Percentiles rank a stretch among this genome's conserved stretches.
phyloP scores from a whole-genome alignment of 2,797 vertebrate species.

The Chiloscyllium punctatum region DNA sequence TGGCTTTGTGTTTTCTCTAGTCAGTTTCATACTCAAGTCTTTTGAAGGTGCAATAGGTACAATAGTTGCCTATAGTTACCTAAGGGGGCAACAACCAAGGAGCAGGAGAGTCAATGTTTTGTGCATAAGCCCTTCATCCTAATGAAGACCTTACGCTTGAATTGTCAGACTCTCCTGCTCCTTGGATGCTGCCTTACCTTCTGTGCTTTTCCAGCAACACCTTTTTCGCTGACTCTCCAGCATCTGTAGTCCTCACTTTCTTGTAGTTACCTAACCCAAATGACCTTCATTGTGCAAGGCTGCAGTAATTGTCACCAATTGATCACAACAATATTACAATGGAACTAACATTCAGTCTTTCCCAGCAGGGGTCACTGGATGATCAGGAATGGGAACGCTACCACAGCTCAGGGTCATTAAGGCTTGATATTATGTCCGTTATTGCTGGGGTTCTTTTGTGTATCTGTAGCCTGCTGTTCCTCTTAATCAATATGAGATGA shows the following conservation, averaged over 20 bases:
- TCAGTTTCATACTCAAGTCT: neutral
- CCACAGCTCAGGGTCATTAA: neutral
- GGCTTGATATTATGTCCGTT: neutral
- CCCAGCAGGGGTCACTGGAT: neutral
- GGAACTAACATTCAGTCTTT: neutral
- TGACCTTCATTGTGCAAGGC: neutral
- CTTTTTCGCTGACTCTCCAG: too few relatives aligned
- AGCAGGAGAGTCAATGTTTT: too few relatives aligned
- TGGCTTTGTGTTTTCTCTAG: neutral
- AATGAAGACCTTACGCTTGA: too few relatives aligned
- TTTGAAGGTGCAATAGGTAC: neutral
- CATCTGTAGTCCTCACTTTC: too few relatives aligned
- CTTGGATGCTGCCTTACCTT: too few relatives aligned
- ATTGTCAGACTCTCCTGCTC: too few relatives aligned
- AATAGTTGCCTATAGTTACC: neutral
- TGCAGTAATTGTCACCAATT: neutral
- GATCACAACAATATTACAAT: neutral
- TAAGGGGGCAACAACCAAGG: neutral
- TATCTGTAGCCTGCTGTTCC: neutral
- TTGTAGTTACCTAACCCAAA: neutral
- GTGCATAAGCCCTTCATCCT: too few relatives aligned
- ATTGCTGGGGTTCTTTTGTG: neutral
- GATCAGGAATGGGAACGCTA: neutral
- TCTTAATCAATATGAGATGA: neutral
- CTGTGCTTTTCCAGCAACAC: too few relatives aligned